Conservation (phyloP, 2,888 invertebrate genomes). For the Arenicola marina region DNA sequence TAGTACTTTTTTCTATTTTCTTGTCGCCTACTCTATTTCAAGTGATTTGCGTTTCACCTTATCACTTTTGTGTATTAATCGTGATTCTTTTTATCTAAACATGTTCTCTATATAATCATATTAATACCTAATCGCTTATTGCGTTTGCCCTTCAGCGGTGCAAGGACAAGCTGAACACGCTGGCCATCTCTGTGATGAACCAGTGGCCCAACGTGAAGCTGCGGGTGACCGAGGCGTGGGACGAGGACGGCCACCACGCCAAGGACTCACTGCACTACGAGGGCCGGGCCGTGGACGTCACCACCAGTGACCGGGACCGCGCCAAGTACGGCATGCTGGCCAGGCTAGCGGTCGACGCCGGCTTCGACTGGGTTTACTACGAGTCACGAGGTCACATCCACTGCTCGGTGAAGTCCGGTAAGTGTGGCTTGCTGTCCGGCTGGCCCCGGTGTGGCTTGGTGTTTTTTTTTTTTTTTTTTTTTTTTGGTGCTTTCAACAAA, state of each 20-base stretch:
- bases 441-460: neutral
- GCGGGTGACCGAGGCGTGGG: slow-evolving; percentile 94
- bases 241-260: slow-evolving; percentile 76
- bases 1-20: too few species aligned
- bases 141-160: slow-evolving; percentile 89
- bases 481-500: too few species aligned
- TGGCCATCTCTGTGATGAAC: slow-evolving; percentile 96
- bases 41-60: too few species aligned
- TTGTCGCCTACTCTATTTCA: too few species aligned
- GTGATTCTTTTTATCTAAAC: too few species aligned
- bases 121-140: too few species aligned
- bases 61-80: too few species aligned
- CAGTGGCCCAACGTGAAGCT: slow-evolving; percentile 95
- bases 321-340: slow-evolving; percentile 96
- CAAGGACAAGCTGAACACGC: slow-evolving; percentile 90
- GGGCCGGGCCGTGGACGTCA: slow-evolving; percentile 93
- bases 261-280: slow-evolving; percentile 92
- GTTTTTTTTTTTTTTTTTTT: slow-evolving; percentile 2
- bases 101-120: too few species aligned
- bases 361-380: slow-evolving; percentile 98
- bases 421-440: slow-evolving; percentile 30
- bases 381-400: slow-evolving; percentile 93
- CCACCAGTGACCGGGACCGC: slow-evolving; percentile 81
- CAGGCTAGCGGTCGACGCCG: slow-evolving; percentile 91
- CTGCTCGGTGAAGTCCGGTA: slow-evolving; percentile 97